phyloP scores from a whole-genome alignment of 2,113 vertebrate species.

The Cryptomyrus ogoouensis region DNA sequence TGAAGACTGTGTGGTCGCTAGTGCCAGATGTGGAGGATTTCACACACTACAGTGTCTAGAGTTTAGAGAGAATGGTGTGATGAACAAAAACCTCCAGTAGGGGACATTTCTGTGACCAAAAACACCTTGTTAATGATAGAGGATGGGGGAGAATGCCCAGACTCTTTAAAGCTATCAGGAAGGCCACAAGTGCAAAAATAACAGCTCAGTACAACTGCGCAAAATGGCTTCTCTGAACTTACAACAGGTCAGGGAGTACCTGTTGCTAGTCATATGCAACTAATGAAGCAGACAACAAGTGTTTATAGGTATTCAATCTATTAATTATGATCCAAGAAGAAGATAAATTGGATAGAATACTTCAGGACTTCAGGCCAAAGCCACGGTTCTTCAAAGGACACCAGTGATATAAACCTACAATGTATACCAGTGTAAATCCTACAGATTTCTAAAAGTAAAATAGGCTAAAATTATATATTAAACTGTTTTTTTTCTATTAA shows the following conservation, averaged over 20 bases:
- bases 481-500: not conserved
- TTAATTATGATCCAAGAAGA: not conserved
- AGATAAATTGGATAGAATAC: not conserved
- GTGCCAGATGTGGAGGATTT: not conserved
- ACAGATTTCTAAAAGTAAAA: not conserved
- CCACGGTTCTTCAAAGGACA: not conserved
- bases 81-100: not conserved
- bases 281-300: not conserved
- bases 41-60: not conserved
- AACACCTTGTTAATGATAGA: not conserved
- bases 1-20: not conserved
- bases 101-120: not conserved
- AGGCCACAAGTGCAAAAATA: not conserved
- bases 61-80: not conserved
- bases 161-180: not conserved
- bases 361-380: not conserved
- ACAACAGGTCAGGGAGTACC: not conserved
- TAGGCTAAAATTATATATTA: not conserved
- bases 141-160: not conserved
- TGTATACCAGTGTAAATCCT: not conserved
- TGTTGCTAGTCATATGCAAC: not conserved
- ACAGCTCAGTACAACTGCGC: not conserved
- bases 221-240: not conserved
- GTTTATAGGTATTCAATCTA: not conserved
- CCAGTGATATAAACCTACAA: not conserved